phyloP scores from a whole-genome alignment of 2,888 invertebrate genomes.

The Lampropteryx suffumata region DNA sequence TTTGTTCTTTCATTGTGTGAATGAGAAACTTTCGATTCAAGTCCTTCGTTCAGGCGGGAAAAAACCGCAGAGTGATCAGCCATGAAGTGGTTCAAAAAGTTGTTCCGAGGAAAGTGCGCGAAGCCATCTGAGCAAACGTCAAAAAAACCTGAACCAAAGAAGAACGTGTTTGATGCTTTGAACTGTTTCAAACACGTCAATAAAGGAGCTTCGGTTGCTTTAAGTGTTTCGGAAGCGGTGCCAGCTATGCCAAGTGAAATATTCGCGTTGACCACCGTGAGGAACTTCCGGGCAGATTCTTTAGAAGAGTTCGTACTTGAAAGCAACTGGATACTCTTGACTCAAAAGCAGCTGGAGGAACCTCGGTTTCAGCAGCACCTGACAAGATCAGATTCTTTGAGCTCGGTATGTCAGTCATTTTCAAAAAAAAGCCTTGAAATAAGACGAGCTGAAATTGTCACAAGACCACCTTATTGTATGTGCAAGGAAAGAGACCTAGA shows the following conservation, averaged over 20 bases:
- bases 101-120: constrained; percentile 81
- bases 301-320: constrained; percentile 61
- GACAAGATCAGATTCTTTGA: constrained; percentile 51
- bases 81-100: constrained; percentile 87
- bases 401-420: constrained; percentile 54
- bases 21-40: constrained; percentile 85
- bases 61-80: constrained; percentile 83
- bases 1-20: constrained; percentile 54
- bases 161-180: constrained; percentile 44
- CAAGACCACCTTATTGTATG: constrained; percentile 63
- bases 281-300: constrained; percentile 63
- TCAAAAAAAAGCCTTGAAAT: constrained; percentile 46
- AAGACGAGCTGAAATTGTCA: constrained; percentile 49
- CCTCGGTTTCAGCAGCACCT: constrained; percentile 64
- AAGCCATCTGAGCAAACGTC: constrained; percentile 53
- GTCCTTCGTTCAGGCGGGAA: constrained; percentile 84
- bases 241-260: constrained; percentile 48
- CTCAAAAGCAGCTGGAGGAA: constrained; percentile 55
- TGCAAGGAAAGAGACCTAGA: constrained; percentile 50
- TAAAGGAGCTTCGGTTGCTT: constrained; percentile 36
- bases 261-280: constrained; percentile 65
- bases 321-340: constrained; percentile 71
- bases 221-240: constrained; percentile 36
- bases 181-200: constrained; percentile 33
- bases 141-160: constrained; percentile 40